phyloP scores from a whole-genome alignment of 2,797 vertebrate genomes.

The Capromys pilorides region DNA sequence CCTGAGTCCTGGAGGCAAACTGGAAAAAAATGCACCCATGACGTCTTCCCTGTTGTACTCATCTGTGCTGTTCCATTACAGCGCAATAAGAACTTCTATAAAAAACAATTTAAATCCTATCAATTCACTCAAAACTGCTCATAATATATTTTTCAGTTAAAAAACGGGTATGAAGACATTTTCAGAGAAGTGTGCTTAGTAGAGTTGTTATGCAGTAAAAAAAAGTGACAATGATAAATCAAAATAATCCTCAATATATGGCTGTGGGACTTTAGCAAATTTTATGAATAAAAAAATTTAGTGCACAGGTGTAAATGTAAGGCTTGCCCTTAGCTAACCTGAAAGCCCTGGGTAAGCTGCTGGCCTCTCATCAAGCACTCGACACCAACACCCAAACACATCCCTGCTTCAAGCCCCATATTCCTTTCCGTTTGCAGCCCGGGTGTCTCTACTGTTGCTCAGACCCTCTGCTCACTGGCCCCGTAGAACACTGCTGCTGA shows the following conservation, averaged over 20 bases:
- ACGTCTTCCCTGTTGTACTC: too few relatives aligned
- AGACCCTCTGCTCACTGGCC: not conserved
- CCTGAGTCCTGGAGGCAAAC: too few relatives aligned
- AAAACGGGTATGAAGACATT: too few relatives aligned
- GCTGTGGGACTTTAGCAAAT: not conserved
- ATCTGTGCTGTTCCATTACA: too few relatives aligned
- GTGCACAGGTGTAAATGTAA: fast-evolving
- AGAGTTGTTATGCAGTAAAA: not conserved
- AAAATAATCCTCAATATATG: not conserved
- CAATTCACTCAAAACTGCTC: too few relatives aligned
- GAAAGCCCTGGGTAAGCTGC: not conserved
- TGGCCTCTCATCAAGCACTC: not conserved
- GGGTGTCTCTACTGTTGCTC: not conserved
- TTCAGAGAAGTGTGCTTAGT: not conserved
- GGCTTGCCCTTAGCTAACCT: not conserved
- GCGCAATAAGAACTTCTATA: too few relatives aligned
- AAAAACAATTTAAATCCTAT: too few relatives aligned
- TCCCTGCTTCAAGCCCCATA: fast-evolving
- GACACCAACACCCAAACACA: fast-evolving
- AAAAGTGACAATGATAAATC: not conserved
- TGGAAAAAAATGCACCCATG: too few relatives aligned
- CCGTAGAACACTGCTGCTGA: not conserved
- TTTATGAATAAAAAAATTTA: not conserved
- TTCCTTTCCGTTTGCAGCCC: not conserved
- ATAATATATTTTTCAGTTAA: too few relatives aligned